These are phyloP conservation scores for Scaptomyza polygonia DNA, from an alignment of 2,888 invertebrate species.

Conservation along the genomic window DNA sequence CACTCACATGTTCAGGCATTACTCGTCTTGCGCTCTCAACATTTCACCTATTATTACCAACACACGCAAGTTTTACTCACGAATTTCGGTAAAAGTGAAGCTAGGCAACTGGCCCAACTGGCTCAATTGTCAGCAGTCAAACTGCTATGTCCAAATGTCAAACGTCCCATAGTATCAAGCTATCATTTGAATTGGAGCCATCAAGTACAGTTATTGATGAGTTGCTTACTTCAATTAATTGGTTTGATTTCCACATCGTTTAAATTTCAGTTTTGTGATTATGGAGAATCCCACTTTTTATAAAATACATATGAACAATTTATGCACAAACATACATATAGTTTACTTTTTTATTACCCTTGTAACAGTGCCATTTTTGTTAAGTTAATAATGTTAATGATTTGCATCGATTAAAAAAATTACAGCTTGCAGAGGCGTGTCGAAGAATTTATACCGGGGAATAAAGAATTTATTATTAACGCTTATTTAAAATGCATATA, in stretches of 20 bases:
- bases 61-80: slow-evolving; percentile 1
- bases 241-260: slow-evolving; percentile 8
- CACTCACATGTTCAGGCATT: background rate
- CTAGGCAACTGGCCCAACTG: slow-evolving; percentile 17
- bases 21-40: slow-evolving; percentile 23
- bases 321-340: no score
- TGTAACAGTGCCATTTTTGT: no score
- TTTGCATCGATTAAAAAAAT: slow-evolving; percentile 49
- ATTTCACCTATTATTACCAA: slow-evolving; percentile 27
- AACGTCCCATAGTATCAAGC: slow-evolving; percentile 2
- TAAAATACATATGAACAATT: no score
- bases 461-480: no score
- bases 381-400: slow-evolving; percentile 20
- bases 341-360: no score
- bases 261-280: background rate
- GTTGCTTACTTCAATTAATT: slow-evolving; percentile 7
- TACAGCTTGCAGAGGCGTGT: background rate
- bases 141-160: slow-evolving; percentile 35
- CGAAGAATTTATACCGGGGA: background rate
- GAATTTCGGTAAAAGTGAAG: slow-evolving; percentile 17
- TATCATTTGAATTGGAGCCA: no score
- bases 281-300: background rate
- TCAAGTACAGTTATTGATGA: background rate
- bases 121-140: slow-evolving; percentile 39
- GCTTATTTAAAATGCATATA: no score